Conservation (phyloP, 2,797 vertebrate species). For the Propithecus perrieri region DNA sequence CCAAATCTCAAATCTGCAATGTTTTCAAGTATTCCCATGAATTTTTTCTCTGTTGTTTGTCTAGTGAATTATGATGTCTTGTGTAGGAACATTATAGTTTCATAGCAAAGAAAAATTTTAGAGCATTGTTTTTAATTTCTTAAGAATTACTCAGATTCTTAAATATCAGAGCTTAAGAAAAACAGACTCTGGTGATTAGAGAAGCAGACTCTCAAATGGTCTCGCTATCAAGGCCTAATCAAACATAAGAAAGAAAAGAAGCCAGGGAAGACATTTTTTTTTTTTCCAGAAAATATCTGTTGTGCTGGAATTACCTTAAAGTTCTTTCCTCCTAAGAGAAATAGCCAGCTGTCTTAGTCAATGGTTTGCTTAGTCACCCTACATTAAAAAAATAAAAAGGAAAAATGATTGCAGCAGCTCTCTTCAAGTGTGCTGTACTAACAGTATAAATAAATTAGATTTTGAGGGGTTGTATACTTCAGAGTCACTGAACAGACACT, state of each 20-base stretch:
- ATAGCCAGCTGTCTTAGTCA: background rate
- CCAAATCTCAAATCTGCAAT: background rate
- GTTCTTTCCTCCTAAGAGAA: background rate
- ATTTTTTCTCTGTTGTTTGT: background rate
- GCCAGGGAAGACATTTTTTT: background rate
- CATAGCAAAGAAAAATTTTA: background rate
- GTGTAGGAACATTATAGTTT: background rate
- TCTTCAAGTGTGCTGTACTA: background rate
- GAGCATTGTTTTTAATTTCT: conserved; percentile 6
- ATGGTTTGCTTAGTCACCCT: background rate
- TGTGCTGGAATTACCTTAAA: background rate
- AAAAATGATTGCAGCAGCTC: background rate
- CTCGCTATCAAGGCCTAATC: background rate
- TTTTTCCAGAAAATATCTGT: background rate
- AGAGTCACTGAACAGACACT: background rate
- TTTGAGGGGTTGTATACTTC: background rate
- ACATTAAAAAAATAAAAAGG: background rate
- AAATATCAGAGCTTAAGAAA: conserved; percentile 39
- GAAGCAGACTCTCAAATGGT: background rate
- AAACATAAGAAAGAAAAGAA: background rate
- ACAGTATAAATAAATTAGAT: background rate
- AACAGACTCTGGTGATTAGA: background rate
- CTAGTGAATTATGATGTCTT: background rate
- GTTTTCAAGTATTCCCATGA: background rate
- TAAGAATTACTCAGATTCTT: conserved; percentile 15